phyloP scores from a whole-genome alignment of 2,797 vertebrate species.

The Thripadectes ignobilis region DNA sequence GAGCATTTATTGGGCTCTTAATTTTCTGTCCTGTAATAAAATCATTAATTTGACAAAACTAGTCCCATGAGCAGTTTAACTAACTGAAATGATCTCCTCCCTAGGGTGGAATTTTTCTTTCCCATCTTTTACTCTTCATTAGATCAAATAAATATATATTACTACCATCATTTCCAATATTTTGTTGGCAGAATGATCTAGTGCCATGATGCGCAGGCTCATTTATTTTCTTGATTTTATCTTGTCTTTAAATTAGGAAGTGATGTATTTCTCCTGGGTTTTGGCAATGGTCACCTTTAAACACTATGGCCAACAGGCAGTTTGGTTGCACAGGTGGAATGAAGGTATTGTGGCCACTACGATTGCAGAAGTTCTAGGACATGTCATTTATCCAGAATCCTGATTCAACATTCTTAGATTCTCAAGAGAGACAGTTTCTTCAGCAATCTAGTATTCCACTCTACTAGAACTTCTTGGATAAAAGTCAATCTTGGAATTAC shows the following conservation, averaged over 20 bases:
- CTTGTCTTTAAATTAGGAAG: not conserved
- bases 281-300: not conserved
- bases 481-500: not conserved
- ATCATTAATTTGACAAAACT: not conserved
- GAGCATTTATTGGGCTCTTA: not conserved
- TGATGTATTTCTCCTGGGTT: not conserved
- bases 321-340: not conserved
- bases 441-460: not conserved
- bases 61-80: not conserved
- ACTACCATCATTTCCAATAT: not conserved
- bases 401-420: not conserved
- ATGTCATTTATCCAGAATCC: not conserved
- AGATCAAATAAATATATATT: not conserved
- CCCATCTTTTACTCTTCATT: not conserved
- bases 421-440: not conserved
- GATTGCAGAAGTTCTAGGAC: not conserved
- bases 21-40: not conserved
- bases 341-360: not conserved
- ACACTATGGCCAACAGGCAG: not conserved
- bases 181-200: not conserved
- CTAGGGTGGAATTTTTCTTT: not conserved
- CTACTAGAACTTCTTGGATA: not conserved
- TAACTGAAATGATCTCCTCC: not conserved
- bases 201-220: fast-evolving
- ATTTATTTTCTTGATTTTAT: not conserved